Conservation (phyloP, 2,888 invertebrate genomes). For the Papilio demoleus region DNA sequence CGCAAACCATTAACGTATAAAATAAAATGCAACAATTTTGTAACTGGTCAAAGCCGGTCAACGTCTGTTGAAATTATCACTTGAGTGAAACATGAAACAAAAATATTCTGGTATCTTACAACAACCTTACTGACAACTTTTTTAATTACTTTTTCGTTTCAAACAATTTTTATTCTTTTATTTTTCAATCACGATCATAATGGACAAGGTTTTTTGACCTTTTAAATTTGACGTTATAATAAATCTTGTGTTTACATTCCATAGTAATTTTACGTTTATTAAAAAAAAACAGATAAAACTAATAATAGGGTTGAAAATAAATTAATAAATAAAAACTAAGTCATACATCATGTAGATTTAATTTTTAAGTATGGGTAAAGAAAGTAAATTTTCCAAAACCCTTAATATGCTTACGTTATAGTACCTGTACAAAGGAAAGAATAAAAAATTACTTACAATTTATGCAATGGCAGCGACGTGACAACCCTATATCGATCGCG, state of each 20-base stretch:
- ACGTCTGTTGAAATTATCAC: constrained; percentile 32
- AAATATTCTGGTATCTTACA: constrained; percentile 8
- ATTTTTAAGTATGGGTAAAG: background rate
- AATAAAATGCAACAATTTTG: constrained; percentile 35
- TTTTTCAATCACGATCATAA: background rate
- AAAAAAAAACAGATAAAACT: background rate
- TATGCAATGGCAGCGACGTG: background rate
- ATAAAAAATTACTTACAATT: constrained; percentile 34
- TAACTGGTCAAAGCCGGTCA: constrained; percentile 28
- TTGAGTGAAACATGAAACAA: constrained; percentile 27
- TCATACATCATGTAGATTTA: too few relatives aligned
- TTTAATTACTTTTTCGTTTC: background rate
- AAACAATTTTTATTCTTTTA: background rate
- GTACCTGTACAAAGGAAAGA: background rate
- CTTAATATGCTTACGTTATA: background rate
- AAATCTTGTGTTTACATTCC: background rate
- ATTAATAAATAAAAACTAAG: too few relatives aligned
- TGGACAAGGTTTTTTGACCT: background rate
- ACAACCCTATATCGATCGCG: constrained; percentile 34
- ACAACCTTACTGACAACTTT: background rate
- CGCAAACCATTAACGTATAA: constrained; percentile 30
- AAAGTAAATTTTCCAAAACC: background rate
- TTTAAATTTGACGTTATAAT: background rate
- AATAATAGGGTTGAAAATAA: too few relatives aligned
- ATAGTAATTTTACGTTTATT: background rate